Conservation (phyloP, 2,797 vertebrate species). For the Luscinia megarhynchos region DNA sequence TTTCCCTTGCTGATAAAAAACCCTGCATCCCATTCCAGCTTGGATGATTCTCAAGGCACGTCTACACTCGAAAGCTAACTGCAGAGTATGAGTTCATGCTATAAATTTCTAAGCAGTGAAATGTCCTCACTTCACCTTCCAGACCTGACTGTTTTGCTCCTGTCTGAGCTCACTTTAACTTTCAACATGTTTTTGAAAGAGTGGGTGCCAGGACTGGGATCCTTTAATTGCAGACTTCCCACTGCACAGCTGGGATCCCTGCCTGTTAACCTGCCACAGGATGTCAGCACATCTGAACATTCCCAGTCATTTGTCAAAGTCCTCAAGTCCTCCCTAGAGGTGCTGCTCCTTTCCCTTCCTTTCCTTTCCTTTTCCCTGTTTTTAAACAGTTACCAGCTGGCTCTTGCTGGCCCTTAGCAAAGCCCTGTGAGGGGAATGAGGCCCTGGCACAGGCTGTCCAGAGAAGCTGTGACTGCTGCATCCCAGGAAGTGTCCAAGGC, state of each 20-base stretch:
- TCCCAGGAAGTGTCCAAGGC: not conserved
- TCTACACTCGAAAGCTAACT: not conserved
- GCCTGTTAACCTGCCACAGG: not conserved
- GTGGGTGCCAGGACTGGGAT: not conserved
- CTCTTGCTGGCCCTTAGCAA: not conserved
- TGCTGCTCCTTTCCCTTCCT: not conserved
- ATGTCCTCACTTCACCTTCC: slow-evolving; percentile 35
- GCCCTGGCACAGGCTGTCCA: accelerated
- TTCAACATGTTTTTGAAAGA: not conserved
- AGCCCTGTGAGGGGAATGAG: not conserved
- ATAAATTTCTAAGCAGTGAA: not conserved
- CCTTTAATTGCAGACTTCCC: not conserved
- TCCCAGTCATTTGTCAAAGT: not conserved
- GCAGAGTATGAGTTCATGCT: not conserved
- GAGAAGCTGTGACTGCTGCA: not conserved
- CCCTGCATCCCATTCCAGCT: not conserved
- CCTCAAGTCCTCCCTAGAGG: not conserved
- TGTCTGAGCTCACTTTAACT: not conserved
- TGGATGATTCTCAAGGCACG: not conserved
- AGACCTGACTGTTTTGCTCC: not conserved
- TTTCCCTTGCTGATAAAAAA: not conserved
- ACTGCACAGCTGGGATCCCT: not conserved
- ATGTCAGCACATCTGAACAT: not conserved
- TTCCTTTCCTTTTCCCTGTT: not conserved
- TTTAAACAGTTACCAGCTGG: not conserved